A percentile compares a stretch with the other conserved stretches of the same genome.
Evolutionary conservation across 2,113 vertebrate species (phyloP).

Genomic region (Amphiprion ocellaris): DNA sequence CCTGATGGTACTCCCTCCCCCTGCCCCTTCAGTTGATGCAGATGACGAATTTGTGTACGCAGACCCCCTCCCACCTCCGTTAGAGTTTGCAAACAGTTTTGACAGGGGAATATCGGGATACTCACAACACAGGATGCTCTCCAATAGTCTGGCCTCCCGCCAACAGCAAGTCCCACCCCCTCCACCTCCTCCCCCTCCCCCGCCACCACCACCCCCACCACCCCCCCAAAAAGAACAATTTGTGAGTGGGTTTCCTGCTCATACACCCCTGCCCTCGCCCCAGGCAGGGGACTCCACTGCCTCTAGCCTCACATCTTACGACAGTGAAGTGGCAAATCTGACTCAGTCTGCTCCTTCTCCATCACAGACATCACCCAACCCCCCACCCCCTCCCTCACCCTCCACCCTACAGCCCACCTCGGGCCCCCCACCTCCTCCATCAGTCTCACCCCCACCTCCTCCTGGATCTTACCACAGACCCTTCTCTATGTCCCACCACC

Average conservation of each 20-base stretch:
- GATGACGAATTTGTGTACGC: constrained; percentile 93
- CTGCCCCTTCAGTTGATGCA: constrained; percentile 91
- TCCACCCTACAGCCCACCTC: constrained; percentile 72
- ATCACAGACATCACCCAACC: constrained; percentile 80
- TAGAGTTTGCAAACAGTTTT: constrained; percentile 95
- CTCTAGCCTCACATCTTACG: constrained; percentile 93
- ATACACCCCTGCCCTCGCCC: constrained; percentile 82
- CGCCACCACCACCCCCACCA: constrained; percentile 71
- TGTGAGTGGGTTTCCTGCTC: constrained; percentile 67
- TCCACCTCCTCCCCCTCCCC: constrained; percentile 61
- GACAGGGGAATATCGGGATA: constrained; percentile 82
- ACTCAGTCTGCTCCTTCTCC: constrained; percentile 88
- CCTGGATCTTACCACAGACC: constrained; percentile 84
- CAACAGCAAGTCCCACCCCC: constrained; percentile 69
- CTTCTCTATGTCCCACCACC: constrained; percentile 84
- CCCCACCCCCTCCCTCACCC: constrained; percentile 72
- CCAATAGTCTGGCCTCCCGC: constrained; percentile 66
- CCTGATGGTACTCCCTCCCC: constrained; percentile 90
- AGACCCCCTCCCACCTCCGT: constrained; percentile 91
- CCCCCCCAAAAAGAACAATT: constrained; percentile 78
- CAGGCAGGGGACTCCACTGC: constrained; percentile 91
- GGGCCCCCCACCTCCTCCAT: constrained; percentile 81
- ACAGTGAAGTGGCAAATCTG: constrained; percentile 93
- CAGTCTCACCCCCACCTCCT: constrained; percentile 83
- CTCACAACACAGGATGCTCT: constrained; percentile 66